phyloP scores from a whole-genome alignment of 1,140 invertebrate species.

The Halesus radiatus region DNA sequence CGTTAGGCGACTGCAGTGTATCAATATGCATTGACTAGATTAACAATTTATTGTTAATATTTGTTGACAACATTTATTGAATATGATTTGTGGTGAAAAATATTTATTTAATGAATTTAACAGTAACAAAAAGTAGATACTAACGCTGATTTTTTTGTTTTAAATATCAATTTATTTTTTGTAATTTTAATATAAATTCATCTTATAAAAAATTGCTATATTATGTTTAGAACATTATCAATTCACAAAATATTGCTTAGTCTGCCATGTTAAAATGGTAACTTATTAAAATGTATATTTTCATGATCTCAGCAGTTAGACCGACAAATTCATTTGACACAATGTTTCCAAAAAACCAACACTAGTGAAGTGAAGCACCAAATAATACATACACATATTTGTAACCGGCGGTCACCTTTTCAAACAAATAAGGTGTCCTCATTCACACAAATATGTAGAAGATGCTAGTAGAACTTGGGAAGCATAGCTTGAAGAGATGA shows the following conservation, averaged over 20 bases:
- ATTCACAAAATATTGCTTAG: conserved; percentile 34
- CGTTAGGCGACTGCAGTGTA: not conserved
- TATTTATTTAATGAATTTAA: not conserved
- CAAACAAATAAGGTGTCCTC: too few species aligned
- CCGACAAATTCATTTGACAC: conserved; percentile 24
- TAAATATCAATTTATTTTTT: not conserved
- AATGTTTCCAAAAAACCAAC: conserved; percentile 3
- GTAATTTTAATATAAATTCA: conserved; percentile 10
- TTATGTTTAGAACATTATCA: conserved; percentile 25
- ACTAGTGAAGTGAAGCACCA: conserved; percentile 15
- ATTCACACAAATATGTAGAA: too few species aligned
- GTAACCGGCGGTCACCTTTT: not conserved
- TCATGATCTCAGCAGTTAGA: conserved; percentile 17
- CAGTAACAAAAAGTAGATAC: not conserved
- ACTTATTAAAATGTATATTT: not conserved
- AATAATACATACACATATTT: conserved; percentile 17
- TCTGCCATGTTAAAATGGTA: conserved; percentile 8
- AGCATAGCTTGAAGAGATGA: too few species aligned
- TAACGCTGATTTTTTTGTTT: not conserved
- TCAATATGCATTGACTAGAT: not conserved
- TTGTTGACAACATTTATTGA: too few species aligned
- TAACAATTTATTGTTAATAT: too few species aligned
- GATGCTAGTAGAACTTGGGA: too few species aligned
- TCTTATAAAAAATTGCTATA: conserved; percentile 22
- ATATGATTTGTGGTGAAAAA: not conserved